A percentile compares a stretch with the other conserved stretches of the same genome.
phyloP scores from a whole-genome alignment of 2,113 vertebrate genomes.

The Pseudorhombus dupliciocellatus region DNA sequence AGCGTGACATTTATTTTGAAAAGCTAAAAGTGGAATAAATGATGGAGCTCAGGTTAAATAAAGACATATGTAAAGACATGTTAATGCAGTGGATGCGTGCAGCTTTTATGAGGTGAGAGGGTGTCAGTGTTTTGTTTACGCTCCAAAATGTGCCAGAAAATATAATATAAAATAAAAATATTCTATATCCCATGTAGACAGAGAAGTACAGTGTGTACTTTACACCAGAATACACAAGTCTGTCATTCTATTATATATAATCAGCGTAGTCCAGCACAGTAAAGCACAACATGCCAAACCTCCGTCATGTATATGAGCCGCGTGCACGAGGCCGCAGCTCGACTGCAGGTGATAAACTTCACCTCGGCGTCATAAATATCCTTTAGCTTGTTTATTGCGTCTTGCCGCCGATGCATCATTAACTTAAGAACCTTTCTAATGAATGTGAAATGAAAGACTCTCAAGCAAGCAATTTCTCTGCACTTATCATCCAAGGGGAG shows the following conservation, averaged over 20 bases:
- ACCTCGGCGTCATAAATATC: slow-evolving; percentile 57
- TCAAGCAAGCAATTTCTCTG: slow-evolving; percentile 41
- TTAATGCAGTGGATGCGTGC: no score
- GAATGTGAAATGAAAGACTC: slow-evolving; percentile 71
- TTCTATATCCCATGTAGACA: no score
- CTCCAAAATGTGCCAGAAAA: background rate
- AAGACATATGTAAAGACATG: no score
- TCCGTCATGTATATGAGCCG: slow-evolving; percentile 18
- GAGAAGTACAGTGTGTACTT: background rate
- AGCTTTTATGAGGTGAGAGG: background rate
- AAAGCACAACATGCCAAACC: slow-evolving; percentile 17
- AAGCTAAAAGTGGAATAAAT: background rate
- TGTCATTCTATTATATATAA: background rate
- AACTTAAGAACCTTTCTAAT: slow-evolving; percentile 70
- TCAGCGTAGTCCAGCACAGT: background rate
- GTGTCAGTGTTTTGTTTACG: background rate
- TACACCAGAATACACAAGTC: background rate
- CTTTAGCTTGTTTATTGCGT: slow-evolving; percentile 66
- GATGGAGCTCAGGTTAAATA: background rate
- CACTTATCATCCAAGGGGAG: slow-evolving; percentile 39
- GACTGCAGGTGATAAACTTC: slow-evolving; percentile 51
- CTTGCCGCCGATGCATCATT: slow-evolving; percentile 69
- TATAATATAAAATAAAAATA: background rate
- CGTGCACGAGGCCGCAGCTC: slow-evolving; percentile 28
- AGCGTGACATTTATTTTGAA: no score